These are phyloP conservation scores for Tryphoninae sp. DNA, from an alignment of 2,888 invertebrate species.

Conservation along the genomic window DNA sequence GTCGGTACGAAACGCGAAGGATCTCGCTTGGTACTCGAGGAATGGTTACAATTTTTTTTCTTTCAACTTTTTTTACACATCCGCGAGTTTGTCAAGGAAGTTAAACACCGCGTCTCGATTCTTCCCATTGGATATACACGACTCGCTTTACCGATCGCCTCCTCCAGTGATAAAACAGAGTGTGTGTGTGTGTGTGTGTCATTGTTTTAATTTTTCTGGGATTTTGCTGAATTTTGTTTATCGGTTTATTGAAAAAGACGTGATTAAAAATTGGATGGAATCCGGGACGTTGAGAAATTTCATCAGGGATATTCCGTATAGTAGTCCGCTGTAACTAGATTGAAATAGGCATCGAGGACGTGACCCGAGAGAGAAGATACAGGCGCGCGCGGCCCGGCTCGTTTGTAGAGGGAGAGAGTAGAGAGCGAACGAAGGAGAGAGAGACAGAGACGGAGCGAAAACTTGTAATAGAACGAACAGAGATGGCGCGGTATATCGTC, in stretches of 20 bases:
- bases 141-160: not conserved
- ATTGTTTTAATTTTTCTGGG: not conserved
- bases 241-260: not conserved
- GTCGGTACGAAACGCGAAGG: not conserved
- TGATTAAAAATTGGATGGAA: not conserved
- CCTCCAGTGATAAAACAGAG: conserved; percentile 41
- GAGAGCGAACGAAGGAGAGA: conserved; percentile 26
- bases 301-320: not conserved
- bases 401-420: not conserved
- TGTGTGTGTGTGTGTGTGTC: not conserved
- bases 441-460: conserved; percentile 27
- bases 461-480: conserved; percentile 9
- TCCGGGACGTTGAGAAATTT: not conserved
- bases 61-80: not conserved
- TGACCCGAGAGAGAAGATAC: conserved; percentile 36
- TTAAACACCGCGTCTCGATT: not conserved
- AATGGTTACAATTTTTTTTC: not conserved
- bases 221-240: not conserved
- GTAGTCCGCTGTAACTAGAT: conserved; percentile 24
- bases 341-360: conserved; percentile 53
- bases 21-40: conserved; percentile 3
- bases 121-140: not conserved
- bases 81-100: not conserved
- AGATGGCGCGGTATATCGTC: conserved; percentile 38
- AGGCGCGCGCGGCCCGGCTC: conserved; percentile 23